A percentile compares a stretch with the other conserved stretches of the same genome.
Conservation (phyloP, 2,113 vertebrate species). For the Microtus richardsoni region DNA sequence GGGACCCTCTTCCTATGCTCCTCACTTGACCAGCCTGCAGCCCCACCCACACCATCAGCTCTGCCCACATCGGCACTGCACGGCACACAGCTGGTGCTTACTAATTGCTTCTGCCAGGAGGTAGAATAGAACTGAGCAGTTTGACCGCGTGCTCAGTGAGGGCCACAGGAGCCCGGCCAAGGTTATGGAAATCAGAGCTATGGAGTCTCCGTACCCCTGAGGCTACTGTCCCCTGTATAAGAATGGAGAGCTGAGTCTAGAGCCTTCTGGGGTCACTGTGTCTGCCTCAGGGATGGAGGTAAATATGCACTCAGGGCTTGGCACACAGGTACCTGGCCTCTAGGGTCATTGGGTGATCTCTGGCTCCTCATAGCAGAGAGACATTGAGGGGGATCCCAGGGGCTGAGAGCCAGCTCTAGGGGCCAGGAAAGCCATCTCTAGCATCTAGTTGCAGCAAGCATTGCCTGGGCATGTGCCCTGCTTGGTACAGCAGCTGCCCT, state of each 20-base stretch:
- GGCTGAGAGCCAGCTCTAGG: neutral
- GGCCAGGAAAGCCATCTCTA: neutral
- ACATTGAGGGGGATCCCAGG: neutral
- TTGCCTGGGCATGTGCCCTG: conserved; percentile 78
- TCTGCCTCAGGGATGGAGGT: no score
- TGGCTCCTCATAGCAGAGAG: fast-evolving
- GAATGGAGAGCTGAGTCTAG: no score
- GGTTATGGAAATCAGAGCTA: neutral
- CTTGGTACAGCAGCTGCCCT: fast-evolving
- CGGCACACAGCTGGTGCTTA: neutral
- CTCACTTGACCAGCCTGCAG: no score
- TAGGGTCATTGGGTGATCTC: neutral
- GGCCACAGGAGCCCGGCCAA: neutral
- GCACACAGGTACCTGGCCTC: neutral
- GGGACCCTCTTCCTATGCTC: neutral
- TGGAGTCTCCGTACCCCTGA: neutral
- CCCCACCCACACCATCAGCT: neutral
- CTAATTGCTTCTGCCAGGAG: neutral
- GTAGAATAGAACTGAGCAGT: neutral
- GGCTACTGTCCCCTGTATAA: neutral
- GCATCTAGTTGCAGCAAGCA: neutral
- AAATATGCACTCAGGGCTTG: fast-evolving
- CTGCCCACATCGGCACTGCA: neutral
- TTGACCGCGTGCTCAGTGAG: fast-evolving
- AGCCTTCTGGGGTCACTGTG: neutral